Percentiles rank a stretch among this genome's conserved stretches.
Evolutionary conservation across 2,888 invertebrate genomes (phyloP).

Genomic region (Hemicrepidius hirtus): DNA sequence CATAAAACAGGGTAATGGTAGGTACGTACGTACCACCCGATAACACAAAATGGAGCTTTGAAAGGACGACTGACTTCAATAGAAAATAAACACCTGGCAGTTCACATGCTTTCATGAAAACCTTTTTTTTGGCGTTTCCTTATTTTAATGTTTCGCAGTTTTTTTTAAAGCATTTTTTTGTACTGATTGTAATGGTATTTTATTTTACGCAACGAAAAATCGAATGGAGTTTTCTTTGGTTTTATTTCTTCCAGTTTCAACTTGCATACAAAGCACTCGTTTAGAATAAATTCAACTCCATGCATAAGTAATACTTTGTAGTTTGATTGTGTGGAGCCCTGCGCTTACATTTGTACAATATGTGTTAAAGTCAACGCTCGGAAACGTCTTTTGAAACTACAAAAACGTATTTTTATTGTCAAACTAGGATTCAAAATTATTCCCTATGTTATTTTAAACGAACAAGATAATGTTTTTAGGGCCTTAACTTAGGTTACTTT

Average conservation of each 20-base stretch:
- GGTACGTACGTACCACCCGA: not conserved
- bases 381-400: not conserved
- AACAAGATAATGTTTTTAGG: too few relatives aligned
- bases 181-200: not conserved
- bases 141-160: slow-evolving; percentile 1
- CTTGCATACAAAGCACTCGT: not conserved
- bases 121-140: not conserved
- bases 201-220: not conserved
- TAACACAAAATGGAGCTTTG: slow-evolving; percentile 6
- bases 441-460: too few relatives aligned
- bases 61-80: slow-evolving; percentile 2
- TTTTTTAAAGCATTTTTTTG: too few relatives aligned
- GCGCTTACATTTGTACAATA: not conserved
- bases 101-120: not conserved
- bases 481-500: too few relatives aligned
- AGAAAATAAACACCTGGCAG: slow-evolving; percentile 14
- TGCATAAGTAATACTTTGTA: not conserved
- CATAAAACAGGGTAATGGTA: not conserved
- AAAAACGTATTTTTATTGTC: too few relatives aligned
- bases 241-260: not conserved
- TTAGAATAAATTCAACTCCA: not conserved
- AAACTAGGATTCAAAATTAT: too few relatives aligned
- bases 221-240: not conserved
- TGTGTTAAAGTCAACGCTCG: too few relatives aligned
- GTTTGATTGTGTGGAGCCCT: not conserved